Evolutionary conservation across 2,888 invertebrate genomes (phyloP), one percentile per base, ranked within the genome.

Genomic region (Philaethria dido): DNA sequence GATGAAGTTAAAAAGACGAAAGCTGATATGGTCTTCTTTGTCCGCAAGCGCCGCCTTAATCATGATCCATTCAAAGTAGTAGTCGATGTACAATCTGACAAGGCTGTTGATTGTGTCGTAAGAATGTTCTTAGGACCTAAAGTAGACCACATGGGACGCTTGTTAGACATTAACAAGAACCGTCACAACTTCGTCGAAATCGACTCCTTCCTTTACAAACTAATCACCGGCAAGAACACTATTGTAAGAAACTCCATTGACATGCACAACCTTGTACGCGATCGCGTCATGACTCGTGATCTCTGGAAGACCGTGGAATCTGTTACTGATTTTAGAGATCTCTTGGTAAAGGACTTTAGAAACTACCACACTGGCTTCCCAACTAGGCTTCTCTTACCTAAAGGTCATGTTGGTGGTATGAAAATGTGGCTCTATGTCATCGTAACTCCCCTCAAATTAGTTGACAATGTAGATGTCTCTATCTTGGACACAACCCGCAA

Each of bases 101-200:
- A 94, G 71, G 78, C 89, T n/a, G 88, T 86, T 9, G 93, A 94
- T 76, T 93, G 93, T 69, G 93, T 95, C n/a, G 93, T 96, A 1
- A 94, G 95, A 69, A 85, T 95, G 3, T 96, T 94, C 92, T 81
- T 96, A 71, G 96, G 95, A 79, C 96, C 96, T 2, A 95, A 95
- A 82, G 93, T 93, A 78, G 94, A 96, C 78, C 81, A 93, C 68
- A 80, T 91, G 57, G 93, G 93, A 57, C 92, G 93, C 50, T 78
- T 93, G 14, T 87, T 94, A 54, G 93, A 94, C 71, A 87, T 95
- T 74, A 93, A 94, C 72, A 80, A 80, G 14, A 94, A 94, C 85
- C 93, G 94, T 48, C 78, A 93, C 42, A 94, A 94, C 86, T 95
- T 95, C 76, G 93, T 95, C 36, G 94, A 95, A 80, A 78, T 96